These are phyloP conservation scores for Miltochrista miniata DNA, from an alignment of 2,888 invertebrate genomes.

Conservation along the genomic window DNA sequence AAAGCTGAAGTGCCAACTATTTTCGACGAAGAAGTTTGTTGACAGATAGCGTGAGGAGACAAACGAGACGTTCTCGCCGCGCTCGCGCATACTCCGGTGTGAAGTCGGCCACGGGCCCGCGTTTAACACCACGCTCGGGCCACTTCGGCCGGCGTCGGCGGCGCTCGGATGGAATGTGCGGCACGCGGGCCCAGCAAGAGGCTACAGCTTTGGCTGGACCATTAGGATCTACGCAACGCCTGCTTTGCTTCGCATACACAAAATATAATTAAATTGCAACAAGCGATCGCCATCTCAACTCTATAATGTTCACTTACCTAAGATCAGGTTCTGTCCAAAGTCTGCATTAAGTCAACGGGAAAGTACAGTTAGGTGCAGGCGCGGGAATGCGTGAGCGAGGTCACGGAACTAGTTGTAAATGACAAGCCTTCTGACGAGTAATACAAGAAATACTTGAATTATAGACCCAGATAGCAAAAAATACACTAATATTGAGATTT, in stretches of 20 bases:
- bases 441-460: constrained; percentile 66
- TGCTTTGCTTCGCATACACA: constrained; percentile 68
- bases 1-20: constrained; percentile 63
- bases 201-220: constrained; percentile 59
- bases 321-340: constrained; percentile 82
- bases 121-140: constrained; percentile 56
- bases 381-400: constrained; percentile 84
- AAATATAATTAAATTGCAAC: constrained; percentile 83
- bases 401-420: constrained; percentile 84
- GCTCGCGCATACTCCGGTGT: constrained; percentile 81
- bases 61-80: constrained; percentile 79
- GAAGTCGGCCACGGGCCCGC: constrained; percentile 80
- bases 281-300: constrained; percentile 70
- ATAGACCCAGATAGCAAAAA: constrained; percentile 49
- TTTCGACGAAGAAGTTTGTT: constrained; percentile 77
- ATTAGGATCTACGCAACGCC: constrained; percentile 67
- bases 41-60: constrained; percentile 73
- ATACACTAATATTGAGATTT: not conserved
- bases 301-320: constrained; percentile 78
- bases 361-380: constrained; percentile 84
- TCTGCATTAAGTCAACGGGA: constrained; percentile 82
- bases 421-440: constrained; percentile 77
- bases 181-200: constrained; percentile 68
- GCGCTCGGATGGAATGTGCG: constrained; percentile 71
- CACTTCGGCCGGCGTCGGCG: constrained; percentile 61